Percentiles rank a stretch among this genome's conserved stretches.
These are phyloP conservation scores for Characodon lateralis DNA, from an alignment of 2,797 vertebrate species.

Conservation along the genomic window DNA sequence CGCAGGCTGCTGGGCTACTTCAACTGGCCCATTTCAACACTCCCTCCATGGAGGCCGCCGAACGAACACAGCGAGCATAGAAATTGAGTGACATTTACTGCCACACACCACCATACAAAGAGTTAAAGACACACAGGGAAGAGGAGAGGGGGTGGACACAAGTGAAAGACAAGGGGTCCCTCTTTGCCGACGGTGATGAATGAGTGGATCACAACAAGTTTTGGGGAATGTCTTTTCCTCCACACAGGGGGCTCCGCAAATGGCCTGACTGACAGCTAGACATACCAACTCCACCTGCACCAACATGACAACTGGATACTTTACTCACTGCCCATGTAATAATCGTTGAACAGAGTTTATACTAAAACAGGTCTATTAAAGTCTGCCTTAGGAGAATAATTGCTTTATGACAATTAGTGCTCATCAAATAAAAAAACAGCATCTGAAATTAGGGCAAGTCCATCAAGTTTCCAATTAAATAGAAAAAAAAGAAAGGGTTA, in stretches of 20 bases:
- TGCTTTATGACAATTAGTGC: neutral
- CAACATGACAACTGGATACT: conserved; percentile 41
- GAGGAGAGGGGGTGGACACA: conserved; percentile 8
- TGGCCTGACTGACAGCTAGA: conserved; percentile 71
- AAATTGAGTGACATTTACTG: conserved; percentile 65
- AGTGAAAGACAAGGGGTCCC: conserved; percentile 69
- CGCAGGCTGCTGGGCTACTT: conserved; percentile 72
- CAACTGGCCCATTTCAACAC: conserved; percentile 71
- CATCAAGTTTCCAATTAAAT: neutral
- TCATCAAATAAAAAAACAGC: neutral
- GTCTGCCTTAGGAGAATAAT: neutral
- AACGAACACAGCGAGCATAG: conserved; percentile 49
- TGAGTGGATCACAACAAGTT: conserved; percentile 78
- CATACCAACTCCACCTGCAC: conserved; percentile 56
- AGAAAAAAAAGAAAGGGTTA: neutral
- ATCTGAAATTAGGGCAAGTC: neutral
- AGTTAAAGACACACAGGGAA: conserved; percentile 62
- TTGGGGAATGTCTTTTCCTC: conserved; percentile 57
- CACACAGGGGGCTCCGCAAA: conserved; percentile 68
- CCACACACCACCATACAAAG: conserved; percentile 63
- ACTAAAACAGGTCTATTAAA: conserved; percentile 1
- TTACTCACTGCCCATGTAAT: conserved; percentile 34
- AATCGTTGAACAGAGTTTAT: conserved; percentile 15
- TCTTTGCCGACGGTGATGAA: conserved; percentile 77
- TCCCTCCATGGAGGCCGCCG: conserved; percentile 54